Base-by-base conservation (phyloP, 2,888 invertebrate species). In the Apamea epomidion region DNA sequence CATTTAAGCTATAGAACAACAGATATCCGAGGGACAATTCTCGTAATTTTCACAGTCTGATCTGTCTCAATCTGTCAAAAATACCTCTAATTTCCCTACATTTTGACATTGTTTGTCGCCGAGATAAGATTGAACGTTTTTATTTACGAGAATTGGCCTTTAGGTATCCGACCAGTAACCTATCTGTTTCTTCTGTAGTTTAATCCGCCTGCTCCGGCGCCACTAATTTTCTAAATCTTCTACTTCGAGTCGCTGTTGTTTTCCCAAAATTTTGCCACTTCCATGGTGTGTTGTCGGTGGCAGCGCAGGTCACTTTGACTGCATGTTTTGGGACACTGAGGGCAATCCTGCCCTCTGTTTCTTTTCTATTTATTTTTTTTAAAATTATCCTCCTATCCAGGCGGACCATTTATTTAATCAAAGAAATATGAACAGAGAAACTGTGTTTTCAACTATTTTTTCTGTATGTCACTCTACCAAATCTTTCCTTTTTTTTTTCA, bases 401-500 rank as follows among this genome's bases (percentile, higher is more conserved):
- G 21, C 8, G 54, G 10, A 58, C 10, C 25, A 51, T 48, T 29
- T 21, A 29, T 29, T 21, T 69, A 2, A n/a, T 45, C 12, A 51
- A 51, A n/a, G 21, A 62, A 45, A 67, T 21, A 29, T 74, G 10
- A n/a, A 58, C 25, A 3, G 25, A 58, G 25, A 25, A 25, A n/a
- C 25, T 25, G 25, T 10, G 18, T 25, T 37, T 62, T 6, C 18
- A 14, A 48, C 25, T 54, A 12, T 32, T 51, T 58, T 51, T 42
- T 58, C 8, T 45, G 16, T 68, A 37, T n/a, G n/a, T 25, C 16
- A n/a, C 12, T 45, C 21, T 48, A 6, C 21, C n/a, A 62, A 14
- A n/a, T 73, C 18, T 72, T 60, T 68, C 10, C 16, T 76, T 87
- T 83, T 32, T 83, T 32, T 79, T 92, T 92, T 73, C 91, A 92